Percentiles rank a stretch among this genome's conserved stretches.
Evolutionary conservation across 2,888 invertebrate genomes (phyloP).

Genomic region (Elaeidobius kamerunicus): DNA sequence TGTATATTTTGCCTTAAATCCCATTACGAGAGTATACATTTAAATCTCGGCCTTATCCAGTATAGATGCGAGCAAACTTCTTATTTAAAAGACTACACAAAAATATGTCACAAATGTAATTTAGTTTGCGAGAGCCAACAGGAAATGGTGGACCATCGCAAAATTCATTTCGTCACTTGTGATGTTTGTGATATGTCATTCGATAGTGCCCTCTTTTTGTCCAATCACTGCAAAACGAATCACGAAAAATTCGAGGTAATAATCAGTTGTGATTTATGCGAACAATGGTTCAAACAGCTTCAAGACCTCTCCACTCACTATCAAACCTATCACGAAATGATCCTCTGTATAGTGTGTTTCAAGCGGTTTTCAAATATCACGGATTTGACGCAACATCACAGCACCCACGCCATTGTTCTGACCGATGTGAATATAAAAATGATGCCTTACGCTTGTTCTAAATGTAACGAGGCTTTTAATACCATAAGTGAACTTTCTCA

Average conservation of each 20-base stretch:
- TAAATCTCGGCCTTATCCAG: conserved; percentile 29
- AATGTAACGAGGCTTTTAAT: conserved; percentile 43
- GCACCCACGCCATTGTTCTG: conserved; percentile 36
- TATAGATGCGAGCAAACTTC: conserved; percentile 33
- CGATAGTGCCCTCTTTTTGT: conserved; percentile 34
- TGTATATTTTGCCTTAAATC: conserved; percentile 38
- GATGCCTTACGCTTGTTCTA: conserved; percentile 44
- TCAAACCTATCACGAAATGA: conserved; percentile 33
- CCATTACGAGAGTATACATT: conserved; percentile 37
- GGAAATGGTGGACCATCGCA: conserved; percentile 27
- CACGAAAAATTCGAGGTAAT: conserved; percentile 33
- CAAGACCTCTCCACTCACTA: conserved; percentile 28
- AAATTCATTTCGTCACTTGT: conserved; percentile 35
- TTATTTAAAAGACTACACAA: conserved; percentile 24
- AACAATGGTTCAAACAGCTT: conserved; percentile 29
- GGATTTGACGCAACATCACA: conserved; percentile 28
- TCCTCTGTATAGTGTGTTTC: conserved; percentile 34
- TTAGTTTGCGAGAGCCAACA: conserved; percentile 26
- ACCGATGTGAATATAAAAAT: conserved; percentile 36
- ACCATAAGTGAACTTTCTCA: conserved; percentile 41
- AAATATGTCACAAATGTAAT: conserved; percentile 30
- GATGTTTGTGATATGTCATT: conserved; percentile 37
- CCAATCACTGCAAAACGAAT: conserved; percentile 34
- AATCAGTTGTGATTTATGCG: conserved; percentile 29
- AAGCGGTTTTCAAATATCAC: conserved; percentile 17